Evolutionary conservation across 2,113 vertebrate species (phyloP).

Genomic region (Mola mola): DNA sequence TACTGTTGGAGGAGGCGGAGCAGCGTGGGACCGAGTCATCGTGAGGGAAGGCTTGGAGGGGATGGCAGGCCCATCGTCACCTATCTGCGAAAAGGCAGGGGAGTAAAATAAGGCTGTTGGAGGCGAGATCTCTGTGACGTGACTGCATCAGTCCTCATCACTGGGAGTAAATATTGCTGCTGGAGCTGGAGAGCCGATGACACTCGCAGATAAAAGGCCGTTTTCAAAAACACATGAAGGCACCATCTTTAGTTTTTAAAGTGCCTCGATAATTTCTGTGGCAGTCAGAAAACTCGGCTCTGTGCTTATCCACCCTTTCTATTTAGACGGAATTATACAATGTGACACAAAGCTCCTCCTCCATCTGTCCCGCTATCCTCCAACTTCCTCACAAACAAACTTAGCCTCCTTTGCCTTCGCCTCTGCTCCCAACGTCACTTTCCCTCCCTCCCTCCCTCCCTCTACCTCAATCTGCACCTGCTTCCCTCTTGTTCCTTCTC

Average conservation of each 20-base stretch:
- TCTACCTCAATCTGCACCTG: slow-evolving; percentile 60
- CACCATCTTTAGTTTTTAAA: background rate
- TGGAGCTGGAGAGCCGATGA: background rate
- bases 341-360: slow-evolving; percentile 48
- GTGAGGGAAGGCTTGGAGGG: slow-evolving; percentile 44
- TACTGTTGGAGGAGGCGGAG: slow-evolving; percentile 41
- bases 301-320: slow-evolving; percentile 6
- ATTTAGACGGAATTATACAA: no score
- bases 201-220: background rate
- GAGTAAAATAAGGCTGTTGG: slow-evolving; percentile 19
- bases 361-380: slow-evolving; percentile 50
- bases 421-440: slow-evolving; percentile 50
- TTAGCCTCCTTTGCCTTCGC: slow-evolving; percentile 50
- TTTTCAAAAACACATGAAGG: slow-evolving; percentile 8
- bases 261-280: slow-evolving; percentile 20
- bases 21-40: slow-evolving; percentile 38
- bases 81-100: slow-evolving; percentile 20
- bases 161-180: background rate
- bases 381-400: slow-evolving; percentile 48
- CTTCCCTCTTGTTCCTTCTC: slow-evolving; percentile 68
- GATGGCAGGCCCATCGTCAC: slow-evolving; percentile 42
- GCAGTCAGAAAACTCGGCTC: slow-evolving; percentile 8
- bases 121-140: background rate
- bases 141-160: background rate
- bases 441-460: slow-evolving; percentile 52